Percentiles rank a stretch among this genome's conserved stretches.
phyloP scores from a whole-genome alignment of 1,140 invertebrate species.

The Scaptomyza graminum region DNA sequence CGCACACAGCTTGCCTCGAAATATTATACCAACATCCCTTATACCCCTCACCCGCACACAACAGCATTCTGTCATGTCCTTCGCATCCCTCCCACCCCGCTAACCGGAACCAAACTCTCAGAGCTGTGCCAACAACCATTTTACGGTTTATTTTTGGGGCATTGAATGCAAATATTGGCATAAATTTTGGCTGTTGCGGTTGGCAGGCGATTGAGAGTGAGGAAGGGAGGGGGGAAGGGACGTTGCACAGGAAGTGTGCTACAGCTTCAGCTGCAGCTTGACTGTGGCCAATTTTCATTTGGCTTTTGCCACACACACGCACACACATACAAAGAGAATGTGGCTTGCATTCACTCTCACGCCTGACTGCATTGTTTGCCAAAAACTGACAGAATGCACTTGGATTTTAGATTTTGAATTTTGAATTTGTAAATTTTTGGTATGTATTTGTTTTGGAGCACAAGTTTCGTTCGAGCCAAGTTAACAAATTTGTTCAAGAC shows the following conservation, averaged over 20 bases:
- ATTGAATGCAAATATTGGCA: conserved; percentile 83
- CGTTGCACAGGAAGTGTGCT: not conserved
- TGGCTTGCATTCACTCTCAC: conserved; percentile 4
- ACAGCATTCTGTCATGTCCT: not conserved
- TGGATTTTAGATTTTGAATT: conserved; percentile 62
- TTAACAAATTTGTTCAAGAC: conserved; percentile 34
- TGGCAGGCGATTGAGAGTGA: conserved; percentile 23
- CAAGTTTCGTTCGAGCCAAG: conserved; percentile 5
- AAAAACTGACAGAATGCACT: conserved; percentile 58
- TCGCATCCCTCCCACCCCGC: not conserved
- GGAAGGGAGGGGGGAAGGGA: too few relatives aligned
- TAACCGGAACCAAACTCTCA: conserved; percentile 17
- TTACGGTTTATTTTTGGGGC: conserved; percentile 80
- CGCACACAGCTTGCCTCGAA: conserved; percentile 30
- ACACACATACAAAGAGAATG: conserved; percentile 6
- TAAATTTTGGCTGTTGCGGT: conserved; percentile 78
- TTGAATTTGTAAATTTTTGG: conserved; percentile 36
- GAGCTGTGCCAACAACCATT: conserved; percentile 57
- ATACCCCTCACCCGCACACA: too few relatives aligned
- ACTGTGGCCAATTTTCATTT: conserved; percentile 50
- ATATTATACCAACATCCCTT: conserved; percentile 12
- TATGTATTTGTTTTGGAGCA: conserved; percentile 13
- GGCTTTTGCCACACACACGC: conserved; percentile 29
- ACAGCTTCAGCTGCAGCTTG: conserved; percentile 2
- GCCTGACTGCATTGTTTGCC: conserved; percentile 60